Conservation (phyloP, 2,113 vertebrate species). For the Morone chrysops region DNA sequence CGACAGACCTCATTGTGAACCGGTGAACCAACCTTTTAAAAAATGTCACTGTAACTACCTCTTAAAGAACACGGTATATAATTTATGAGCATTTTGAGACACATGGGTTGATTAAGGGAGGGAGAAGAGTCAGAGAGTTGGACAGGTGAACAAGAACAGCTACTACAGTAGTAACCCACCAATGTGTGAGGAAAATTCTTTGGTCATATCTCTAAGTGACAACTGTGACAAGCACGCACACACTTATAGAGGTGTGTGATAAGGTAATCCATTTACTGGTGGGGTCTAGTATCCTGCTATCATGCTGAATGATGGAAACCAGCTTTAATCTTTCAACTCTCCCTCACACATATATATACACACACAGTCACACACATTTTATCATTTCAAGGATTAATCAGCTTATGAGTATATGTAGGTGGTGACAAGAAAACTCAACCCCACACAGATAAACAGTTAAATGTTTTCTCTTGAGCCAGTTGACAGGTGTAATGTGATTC, state of each 20-base stretch:
- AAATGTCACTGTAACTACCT: neutral
- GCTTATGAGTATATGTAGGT: conserved; percentile 28
- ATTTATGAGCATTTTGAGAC: conserved; percentile 12
- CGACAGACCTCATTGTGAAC: neutral
- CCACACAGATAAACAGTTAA: conserved; percentile 10
- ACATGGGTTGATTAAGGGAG: neutral
- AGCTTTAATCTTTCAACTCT: conserved; percentile 54
- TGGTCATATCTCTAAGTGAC: conserved; percentile 47
- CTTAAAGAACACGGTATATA: neutral
- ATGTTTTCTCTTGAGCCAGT: conserved; percentile 6
- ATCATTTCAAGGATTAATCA: conserved; percentile 48
- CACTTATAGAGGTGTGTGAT: conserved; percentile 45
- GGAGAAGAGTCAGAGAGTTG: neutral
- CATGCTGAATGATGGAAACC: conserved; percentile 51
- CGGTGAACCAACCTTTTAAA: neutral
- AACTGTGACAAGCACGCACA: conserved; percentile 35
- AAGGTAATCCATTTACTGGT: conserved; percentile 61
- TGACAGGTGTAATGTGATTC: conserved; percentile 12
- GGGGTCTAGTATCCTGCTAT: conserved; percentile 29
- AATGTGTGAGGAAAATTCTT: conserved; percentile 24
- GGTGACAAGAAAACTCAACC: conserved; percentile 24
- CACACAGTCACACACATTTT: neutral
- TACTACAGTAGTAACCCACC: conserved; percentile 14
- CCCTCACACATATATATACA: neutral
- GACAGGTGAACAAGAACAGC: conserved; percentile 21